Conservation (phyloP, 2,113 vertebrate genomes). For the Caretta caretta region DNA sequence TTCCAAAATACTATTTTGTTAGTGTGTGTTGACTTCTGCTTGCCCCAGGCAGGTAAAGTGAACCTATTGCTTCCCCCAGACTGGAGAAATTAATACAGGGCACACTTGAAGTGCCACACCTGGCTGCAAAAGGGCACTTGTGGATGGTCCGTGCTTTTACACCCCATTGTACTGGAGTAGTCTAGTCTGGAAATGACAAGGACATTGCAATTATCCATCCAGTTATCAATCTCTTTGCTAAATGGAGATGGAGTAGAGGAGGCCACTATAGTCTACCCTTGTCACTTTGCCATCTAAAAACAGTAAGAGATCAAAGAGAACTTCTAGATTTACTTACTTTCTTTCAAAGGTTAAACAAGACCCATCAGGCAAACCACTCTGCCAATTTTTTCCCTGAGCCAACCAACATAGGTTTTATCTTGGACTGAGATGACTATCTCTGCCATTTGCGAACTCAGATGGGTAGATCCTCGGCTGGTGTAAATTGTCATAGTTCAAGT, state of each 20-base stretch:
- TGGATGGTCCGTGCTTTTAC: neutral
- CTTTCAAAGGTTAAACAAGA: neutral
- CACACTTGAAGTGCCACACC: neutral
- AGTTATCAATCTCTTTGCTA: neutral
- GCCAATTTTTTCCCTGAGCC: neutral
- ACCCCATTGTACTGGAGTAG: neutral
- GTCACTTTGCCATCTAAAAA: neutral
- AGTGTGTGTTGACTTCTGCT: neutral
- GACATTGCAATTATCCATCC: neutral
- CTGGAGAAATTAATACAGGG: neutral
- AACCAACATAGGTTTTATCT: no score
- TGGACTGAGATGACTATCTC: neutral
- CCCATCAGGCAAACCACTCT: neutral
- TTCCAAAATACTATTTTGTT: neutral
- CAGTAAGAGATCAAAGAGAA: neutral
- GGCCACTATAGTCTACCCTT: neutral
- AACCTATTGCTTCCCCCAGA: neutral
- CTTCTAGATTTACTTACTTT: neutral
- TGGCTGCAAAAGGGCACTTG: neutral
- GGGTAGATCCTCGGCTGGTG: neutral
- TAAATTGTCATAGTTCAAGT: neutral
- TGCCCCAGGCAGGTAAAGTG: neutral
- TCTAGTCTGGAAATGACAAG: neutral
- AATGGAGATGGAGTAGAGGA: neutral
- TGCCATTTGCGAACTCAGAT: neutral